Percentiles rank a stretch among this genome's conserved stretches.
These are phyloP conservation scores for Drosophila demipolita DNA, from an alignment of 2,888 invertebrate species.

Conservation along the genomic window DNA sequence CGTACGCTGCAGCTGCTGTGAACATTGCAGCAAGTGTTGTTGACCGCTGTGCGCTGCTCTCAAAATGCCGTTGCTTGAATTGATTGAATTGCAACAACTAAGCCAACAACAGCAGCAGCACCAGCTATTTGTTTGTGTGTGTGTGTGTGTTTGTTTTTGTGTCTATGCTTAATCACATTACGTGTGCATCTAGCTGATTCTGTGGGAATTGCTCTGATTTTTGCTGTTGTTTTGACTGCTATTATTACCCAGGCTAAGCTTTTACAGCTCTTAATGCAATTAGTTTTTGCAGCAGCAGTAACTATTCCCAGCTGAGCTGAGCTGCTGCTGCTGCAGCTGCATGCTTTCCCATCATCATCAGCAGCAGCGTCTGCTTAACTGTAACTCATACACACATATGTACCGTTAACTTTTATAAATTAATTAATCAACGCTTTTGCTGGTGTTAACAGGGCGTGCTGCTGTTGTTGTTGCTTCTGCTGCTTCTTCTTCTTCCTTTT, in stretches of 20 bases:
- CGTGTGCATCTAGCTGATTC: conserved; percentile 55
- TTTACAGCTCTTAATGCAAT: conserved; percentile 73
- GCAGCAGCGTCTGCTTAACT: conserved; percentile 46
- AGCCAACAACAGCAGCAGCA: conserved; percentile 35
- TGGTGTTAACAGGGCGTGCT: conserved; percentile 58
- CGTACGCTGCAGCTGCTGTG: conserved; percentile 64
- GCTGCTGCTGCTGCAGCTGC: conserved; percentile 9
- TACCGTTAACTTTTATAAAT: conserved; percentile 61
- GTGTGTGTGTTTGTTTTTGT: conserved; percentile 14
- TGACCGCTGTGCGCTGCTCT: conserved; percentile 69
- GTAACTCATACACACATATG: conserved; percentile 37
- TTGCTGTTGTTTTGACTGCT: conserved; percentile 60
- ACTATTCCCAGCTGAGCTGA: conserved; percentile 30
- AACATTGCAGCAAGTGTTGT: conserved; percentile 68
- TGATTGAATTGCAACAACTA: conserved; percentile 71
- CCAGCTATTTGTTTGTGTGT: conserved; percentile 11
- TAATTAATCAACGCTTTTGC: conserved; percentile 66
- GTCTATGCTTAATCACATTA: conserved; percentile 35
- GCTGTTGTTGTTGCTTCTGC: conserved; percentile 16
- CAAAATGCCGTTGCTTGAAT: conserved; percentile 71
- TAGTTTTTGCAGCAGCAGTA: conserved; percentile 48
- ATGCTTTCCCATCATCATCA: conserved; percentile 45
- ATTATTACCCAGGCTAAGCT: conserved; percentile 41
- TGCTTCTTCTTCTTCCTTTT: conserved; percentile 5
- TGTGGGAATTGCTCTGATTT: conserved; percentile 79